phyloP scores from a whole-genome alignment of 1,140 invertebrate species.

The Heliothis virescens region DNA sequence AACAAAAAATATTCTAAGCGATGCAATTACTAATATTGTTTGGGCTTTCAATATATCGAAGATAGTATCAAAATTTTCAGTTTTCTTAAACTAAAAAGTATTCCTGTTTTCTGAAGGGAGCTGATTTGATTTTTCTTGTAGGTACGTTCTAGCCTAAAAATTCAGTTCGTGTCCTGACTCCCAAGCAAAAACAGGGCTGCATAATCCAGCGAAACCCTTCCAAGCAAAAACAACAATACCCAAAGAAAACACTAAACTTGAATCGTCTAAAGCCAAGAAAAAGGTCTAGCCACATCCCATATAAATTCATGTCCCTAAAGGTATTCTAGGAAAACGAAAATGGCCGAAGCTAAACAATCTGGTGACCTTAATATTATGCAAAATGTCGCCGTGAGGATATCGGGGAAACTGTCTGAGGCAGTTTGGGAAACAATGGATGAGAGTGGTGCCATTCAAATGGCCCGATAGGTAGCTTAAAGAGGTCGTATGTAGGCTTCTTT shows the following conservation, averaged over 20 bases:
- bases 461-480: constrained; percentile 45
- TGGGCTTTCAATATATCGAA: too few species aligned
- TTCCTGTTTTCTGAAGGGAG: not conserved
- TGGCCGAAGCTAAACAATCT: constrained; percentile 55
- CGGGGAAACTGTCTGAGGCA: constrained; percentile 59
- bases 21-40: too few species aligned
- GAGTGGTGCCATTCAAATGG: constrained; percentile 49
- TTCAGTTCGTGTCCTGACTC: constrained; percentile 5
- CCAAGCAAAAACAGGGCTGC: constrained; percentile 17
- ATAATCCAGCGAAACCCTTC: constrained; percentile 4
- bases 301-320: constrained; percentile 64
- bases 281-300: constrained; percentile 53
- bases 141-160: not conserved
- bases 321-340: constrained; percentile 48
- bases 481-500: constrained; percentile 47
- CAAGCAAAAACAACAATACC: constrained; percentile 23
- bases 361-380: constrained; percentile 62
- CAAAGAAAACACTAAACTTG: constrained; percentile 17
- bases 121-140: not conserved
- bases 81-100: not conserved
- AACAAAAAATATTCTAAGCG: too few species aligned
- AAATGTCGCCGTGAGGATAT: constrained; percentile 54
- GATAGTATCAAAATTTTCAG: too few species aligned
- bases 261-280: constrained; percentile 37
- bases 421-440: constrained; percentile 57